phyloP scores from a whole-genome alignment of 2,113 vertebrate species.

The Sorex araneus region DNA sequence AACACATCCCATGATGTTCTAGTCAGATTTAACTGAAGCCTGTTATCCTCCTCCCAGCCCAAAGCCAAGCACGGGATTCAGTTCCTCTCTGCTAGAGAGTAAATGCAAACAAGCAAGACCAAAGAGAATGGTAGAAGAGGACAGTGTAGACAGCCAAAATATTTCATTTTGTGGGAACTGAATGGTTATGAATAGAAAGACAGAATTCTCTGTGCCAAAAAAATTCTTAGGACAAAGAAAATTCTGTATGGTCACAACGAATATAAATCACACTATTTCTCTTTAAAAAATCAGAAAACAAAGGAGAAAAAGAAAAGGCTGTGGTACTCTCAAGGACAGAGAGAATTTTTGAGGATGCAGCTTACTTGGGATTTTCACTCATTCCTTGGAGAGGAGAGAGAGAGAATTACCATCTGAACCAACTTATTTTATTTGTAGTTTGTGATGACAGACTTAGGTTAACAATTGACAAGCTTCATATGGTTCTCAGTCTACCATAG shows the following conservation, averaged over 20 bases:
- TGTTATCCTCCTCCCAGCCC: not conserved
- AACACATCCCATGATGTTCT: not conserved
- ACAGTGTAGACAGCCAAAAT: not conserved
- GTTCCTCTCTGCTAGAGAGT: constrained; percentile 6
- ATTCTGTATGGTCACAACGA: constrained; percentile 11
- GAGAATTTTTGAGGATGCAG: not conserved
- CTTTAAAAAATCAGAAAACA: not conserved
- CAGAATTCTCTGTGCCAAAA: not conserved
- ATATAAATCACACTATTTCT: not conserved
- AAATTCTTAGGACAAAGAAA: not conserved
- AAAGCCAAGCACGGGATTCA: constrained; percentile 30
- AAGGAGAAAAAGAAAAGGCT: not conserved
- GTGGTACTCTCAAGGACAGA: not conserved
- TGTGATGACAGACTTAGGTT: not conserved
- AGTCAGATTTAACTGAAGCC: constrained; percentile 1
- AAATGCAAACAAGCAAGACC: not conserved
- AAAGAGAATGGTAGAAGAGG: not conserved
- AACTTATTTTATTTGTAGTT: constrained; percentile 5
- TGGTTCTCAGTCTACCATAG: constrained; percentile 11
- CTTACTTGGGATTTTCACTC: not conserved
- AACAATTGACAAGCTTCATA: not conserved
- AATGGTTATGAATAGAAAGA: not conserved
- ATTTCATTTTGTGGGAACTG: not conserved
- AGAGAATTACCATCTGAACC: not conserved
- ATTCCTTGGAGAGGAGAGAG: not conserved